phyloP scores from a whole-genome alignment of 2,113 vertebrate genomes.

The Myotis brandtii region DNA sequence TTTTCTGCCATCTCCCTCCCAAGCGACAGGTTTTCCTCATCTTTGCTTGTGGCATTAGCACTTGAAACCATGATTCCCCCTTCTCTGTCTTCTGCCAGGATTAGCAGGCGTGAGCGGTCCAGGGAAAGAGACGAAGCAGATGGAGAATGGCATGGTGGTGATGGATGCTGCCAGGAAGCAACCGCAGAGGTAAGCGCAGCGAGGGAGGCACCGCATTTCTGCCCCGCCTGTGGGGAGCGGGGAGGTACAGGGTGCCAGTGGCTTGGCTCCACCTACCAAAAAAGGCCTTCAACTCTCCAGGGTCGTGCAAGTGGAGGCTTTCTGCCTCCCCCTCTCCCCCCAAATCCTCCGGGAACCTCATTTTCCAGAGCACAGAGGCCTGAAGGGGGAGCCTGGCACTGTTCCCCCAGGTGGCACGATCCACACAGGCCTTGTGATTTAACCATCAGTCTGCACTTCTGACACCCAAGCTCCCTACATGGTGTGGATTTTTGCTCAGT shows the following conservation, averaged over 20 bases:
- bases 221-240: not conserved
- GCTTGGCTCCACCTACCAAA: not conserved
- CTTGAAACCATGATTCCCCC: not conserved
- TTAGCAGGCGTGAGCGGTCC: slow-evolving; percentile 75
- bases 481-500: not conserved
- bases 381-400: not conserved
- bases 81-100: not conserved
- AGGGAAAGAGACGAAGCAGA: slow-evolving; percentile 83
- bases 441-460: not conserved
- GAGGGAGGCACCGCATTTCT: accelerated
- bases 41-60: not conserved
- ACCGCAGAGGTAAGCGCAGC: slow-evolving; percentile 80
- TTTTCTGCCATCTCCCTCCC: accelerated
- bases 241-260: not conserved
- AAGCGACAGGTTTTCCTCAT: not conserved
- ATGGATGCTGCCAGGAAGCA: slow-evolving; percentile 71
- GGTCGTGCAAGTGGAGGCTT: not conserved
- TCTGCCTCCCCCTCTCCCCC: not conserved
- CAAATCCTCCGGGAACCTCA: not conserved
- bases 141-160: slow-evolving; percentile 89
- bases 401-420: not conserved
- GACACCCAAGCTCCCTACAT: accelerated
- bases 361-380: not conserved
- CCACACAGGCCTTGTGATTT: not conserved
- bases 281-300: not conserved